Evolutionary conservation across 2,113 vertebrate species (phyloP).

Genomic region (Pavo muticus): DNA sequence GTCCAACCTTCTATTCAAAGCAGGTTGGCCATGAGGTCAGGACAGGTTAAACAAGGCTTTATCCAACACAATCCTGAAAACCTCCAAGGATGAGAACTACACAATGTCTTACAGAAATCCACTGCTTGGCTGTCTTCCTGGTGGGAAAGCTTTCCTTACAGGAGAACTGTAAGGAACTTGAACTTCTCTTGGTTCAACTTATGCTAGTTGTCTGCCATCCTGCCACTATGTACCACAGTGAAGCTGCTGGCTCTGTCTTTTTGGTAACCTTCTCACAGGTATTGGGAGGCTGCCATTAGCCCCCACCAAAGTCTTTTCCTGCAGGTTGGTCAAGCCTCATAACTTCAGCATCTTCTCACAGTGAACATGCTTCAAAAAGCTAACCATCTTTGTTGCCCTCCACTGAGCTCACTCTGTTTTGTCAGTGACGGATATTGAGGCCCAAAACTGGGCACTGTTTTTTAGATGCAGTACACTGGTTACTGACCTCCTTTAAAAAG

Average conservation of each 20-base stretch:
- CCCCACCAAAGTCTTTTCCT: not conserved
- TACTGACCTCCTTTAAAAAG: not conserved
- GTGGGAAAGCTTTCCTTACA: fast-evolving
- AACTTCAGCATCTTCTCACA: not conserved
- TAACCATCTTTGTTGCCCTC: not conserved
- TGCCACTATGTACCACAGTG: fast-evolving
- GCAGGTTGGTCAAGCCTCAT: not conserved
- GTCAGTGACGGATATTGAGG: not conserved
- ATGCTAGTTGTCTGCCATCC: not conserved
- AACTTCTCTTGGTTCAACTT: not conserved
- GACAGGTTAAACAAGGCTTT: not conserved
- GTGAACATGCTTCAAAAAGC: not conserved
- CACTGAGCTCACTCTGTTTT: not conserved
- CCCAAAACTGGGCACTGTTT: not conserved
- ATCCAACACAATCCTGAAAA: not conserved
- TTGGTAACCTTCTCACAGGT: not conserved
- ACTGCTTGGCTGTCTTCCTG: not conserved
- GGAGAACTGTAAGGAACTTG: not conserved
- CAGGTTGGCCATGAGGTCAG: not conserved
- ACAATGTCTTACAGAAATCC: not conserved
- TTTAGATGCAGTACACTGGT: not conserved
- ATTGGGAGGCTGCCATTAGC: not conserved
- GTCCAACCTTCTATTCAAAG: not conserved
- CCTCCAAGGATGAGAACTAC: not conserved
- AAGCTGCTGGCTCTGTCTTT: not conserved